A percentile compares a stretch with the other conserved stretches of the same genome.
Conservation (phyloP, 2,888 invertebrate species). For the Megaustenia siamemsis region DNA sequence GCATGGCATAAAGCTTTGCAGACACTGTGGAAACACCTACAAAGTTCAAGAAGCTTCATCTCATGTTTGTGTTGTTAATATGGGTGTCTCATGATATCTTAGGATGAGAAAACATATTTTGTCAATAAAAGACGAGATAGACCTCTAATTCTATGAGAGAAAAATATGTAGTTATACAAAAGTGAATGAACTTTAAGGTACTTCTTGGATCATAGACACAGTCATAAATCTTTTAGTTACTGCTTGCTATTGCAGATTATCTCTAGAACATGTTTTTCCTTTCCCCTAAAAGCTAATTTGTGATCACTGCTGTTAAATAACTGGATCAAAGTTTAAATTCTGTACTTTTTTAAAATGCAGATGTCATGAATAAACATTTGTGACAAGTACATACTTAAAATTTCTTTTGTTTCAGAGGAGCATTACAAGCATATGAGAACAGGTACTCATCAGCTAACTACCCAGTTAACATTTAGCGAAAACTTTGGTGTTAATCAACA, state of each 20-base stretch:
- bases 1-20: constrained; percentile 44
- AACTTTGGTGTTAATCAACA: neutral
- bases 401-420: constrained; percentile 45
- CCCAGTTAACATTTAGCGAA: constrained; percentile 8
- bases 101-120: too few species aligned
- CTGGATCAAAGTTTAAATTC: neutral
- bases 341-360: neutral
- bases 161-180: too few species aligned
- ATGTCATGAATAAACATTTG: neutral
- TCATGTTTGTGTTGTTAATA: constrained; percentile 37
- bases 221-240: neutral
- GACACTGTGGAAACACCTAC: constrained; percentile 37
- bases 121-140: too few species aligned
- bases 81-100: neutral
- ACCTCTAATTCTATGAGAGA: too few species aligned
- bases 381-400: constrained; percentile 30
- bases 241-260: neutral
- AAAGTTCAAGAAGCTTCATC: constrained; percentile 13
- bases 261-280: neutral
- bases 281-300: neutral
- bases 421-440: constrained; percentile 37
- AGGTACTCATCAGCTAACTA: constrained; percentile 6
- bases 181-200: too few species aligned
- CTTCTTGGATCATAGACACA: too few species aligned
- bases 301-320: neutral